Evolutionary conservation across 2,888 invertebrate species (phyloP).

Genomic region (Tupiocoris notatus): DNA sequence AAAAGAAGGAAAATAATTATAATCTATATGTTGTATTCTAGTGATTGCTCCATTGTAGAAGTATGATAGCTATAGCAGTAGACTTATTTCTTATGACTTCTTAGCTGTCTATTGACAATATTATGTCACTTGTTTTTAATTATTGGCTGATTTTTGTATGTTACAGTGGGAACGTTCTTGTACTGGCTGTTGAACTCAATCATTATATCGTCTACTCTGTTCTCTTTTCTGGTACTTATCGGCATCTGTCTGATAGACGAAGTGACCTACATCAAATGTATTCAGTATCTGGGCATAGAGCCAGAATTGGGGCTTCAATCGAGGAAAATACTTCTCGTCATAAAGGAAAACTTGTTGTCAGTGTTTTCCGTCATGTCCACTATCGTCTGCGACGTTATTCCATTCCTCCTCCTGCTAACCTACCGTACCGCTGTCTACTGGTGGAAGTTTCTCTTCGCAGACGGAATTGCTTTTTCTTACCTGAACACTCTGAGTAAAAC

Average conservation of each 20-base stretch:
- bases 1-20: too few relatives aligned
- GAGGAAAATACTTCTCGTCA: not conserved
- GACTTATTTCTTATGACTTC: too few relatives aligned
- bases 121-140: not conserved
- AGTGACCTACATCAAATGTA: not conserved
- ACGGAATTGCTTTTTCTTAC: not conserved
- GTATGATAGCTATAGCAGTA: too few relatives aligned
- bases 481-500: not conserved
- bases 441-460: not conserved
- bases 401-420: not conserved
- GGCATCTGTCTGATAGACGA: constrained; percentile 5
- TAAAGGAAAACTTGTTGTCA: not conserved
- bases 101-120: too few relatives aligned
- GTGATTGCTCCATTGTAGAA: too few relatives aligned
- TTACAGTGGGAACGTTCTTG: constrained; percentile 3
- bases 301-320: not conserved
- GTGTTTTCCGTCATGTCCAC: not conserved
- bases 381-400: not conserved
- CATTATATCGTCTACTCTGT: not conserved
- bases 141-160: not conserved
- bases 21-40: too few relatives aligned
- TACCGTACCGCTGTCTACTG: not conserved
- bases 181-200: not conserved
- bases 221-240: not conserved
- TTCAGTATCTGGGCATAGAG: not conserved